Evolutionary conservation across 2,888 invertebrate genomes (phyloP).

Genomic region (Dynastes maya): DNA sequence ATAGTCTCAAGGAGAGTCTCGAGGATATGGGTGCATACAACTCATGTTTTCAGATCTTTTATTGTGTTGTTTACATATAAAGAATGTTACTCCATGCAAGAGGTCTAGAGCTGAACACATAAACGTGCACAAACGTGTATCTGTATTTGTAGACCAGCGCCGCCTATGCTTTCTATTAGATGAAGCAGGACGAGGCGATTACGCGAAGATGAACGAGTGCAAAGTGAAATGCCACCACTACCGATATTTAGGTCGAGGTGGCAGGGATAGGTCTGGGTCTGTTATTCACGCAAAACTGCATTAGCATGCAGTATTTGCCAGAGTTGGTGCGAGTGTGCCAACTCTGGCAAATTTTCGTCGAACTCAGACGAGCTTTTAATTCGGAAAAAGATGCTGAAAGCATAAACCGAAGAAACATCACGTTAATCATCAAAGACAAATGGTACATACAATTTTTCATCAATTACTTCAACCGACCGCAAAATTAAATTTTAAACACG

Average conservation of each 20-base stretch:
- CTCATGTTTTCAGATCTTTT: constrained; percentile 46
- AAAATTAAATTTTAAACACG: background rate
- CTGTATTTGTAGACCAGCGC: background rate
- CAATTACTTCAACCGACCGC: background rate
- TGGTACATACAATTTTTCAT: constrained; percentile 8
- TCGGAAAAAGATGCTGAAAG: constrained; percentile 11
- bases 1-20: constrained; percentile 47
- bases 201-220: constrained; percentile 40
- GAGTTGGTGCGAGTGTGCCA: constrained; percentile 43
- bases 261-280: constrained; percentile 47
- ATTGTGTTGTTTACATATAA: constrained; percentile 48
- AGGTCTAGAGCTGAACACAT: constrained; percentile 25
- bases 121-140: constrained; percentile 4
- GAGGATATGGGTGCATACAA: constrained; percentile 47
- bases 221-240: constrained; percentile 44
- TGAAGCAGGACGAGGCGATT: constrained; percentile 34
- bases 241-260: constrained; percentile 45
- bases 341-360: constrained; percentile 43
- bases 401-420: background rate
- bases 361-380: background rate
- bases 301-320: constrained; percentile 47
- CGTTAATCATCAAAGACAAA: background rate
- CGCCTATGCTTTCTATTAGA: constrained; percentile 31
- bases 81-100: constrained; percentile 42
- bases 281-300: constrained; percentile 45